Base-by-base conservation (phyloP, 2,888 invertebrate genomes). In the Rhagonycha fulva region DNA sequence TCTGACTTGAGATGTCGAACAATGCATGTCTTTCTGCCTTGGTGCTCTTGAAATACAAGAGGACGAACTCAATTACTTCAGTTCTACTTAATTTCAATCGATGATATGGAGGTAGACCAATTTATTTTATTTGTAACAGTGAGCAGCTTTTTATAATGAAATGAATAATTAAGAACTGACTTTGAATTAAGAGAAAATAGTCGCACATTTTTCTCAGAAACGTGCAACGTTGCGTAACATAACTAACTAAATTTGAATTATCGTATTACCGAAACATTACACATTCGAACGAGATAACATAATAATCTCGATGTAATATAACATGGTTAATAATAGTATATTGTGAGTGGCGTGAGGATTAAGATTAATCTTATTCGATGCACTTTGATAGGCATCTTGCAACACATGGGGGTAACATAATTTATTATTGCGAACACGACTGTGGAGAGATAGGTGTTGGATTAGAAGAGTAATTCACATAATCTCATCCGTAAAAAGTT, bases 1-100 rank as follows among this genome's bases (percentile, higher is more conserved):
- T 77, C 78, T 76, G 72, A 73, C 60, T 77, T 79, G 76, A 80
- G 81, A 82, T 82, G 79, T 78, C 80, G 80, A 82, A 82, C 83
- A 83, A 83, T 81, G 81, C 80, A 68, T 75, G 81, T 74, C 80
- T 80, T 83, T 80, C 80, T 82, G 82, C 79, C 81, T 82, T 82
- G 80, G 76, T 80, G 82, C 80, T 81, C 80, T 76, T 72, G 76
- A 77, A 76, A 74, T 62, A 12, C 66, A 62, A 70, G 70, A 67
- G 47, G 30, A 67, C 71, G 60, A 74, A 62, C 61, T 72, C 72
- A 76, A 14, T 70, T 61, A 72, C 62, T 26, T 71, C 47, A 68
- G 28, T 68, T 12, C 62, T 68, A 71, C 60, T 28, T 71, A 66
- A 66, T 66, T 66, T 66, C 26, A 66, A 66, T 66, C 63, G 63